Evolutionary conservation across 2,113 vertebrate genomes (phyloP).

Genomic region (Ictalurus punctatus): DNA sequence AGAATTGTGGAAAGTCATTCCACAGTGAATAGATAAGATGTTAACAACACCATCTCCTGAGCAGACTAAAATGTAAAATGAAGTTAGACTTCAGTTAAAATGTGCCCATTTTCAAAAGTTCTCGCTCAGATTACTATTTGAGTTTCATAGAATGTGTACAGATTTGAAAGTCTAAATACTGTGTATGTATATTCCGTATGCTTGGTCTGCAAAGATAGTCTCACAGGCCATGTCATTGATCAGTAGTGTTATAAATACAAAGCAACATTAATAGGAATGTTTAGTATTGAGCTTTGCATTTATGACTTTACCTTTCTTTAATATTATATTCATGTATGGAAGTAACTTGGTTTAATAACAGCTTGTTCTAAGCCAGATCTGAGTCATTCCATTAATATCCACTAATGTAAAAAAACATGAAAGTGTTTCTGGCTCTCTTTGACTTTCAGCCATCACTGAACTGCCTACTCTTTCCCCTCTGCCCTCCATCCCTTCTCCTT

Average conservation of each 20-base stretch:
- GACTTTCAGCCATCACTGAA: slow-evolving; percentile 41
- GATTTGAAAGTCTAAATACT: not conserved
- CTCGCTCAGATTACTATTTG: not conserved
- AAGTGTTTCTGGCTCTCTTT: slow-evolving; percentile 32
- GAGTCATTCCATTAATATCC: slow-evolving; percentile 24
- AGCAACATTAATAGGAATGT: not conserved
- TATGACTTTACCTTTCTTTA: slow-evolving; percentile 1
- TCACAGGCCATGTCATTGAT: not conserved
- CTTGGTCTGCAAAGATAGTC: not conserved
- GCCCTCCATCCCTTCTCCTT: slow-evolving; percentile 17
- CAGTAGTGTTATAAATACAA: not conserved
- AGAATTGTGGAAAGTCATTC: slow-evolving; percentile 15
- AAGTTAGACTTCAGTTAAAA: not conserved
- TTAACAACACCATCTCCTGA: not conserved
- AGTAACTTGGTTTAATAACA: slow-evolving; percentile 27
- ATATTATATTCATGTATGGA: not conserved
- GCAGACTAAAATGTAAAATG: not conserved
- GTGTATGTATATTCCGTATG: not conserved
- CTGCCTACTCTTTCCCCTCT: slow-evolving; percentile 44
- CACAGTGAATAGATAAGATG: not conserved
- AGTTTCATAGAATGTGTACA: not conserved
- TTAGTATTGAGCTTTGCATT: not conserved
- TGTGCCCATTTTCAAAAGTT: not conserved
- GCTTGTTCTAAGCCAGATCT: slow-evolving; percentile 2
- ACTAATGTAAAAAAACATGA: slow-evolving; percentile 11